Evolutionary conservation across 2,888 invertebrate species (phyloP).

Genomic region (Brachyopa scutellaris): DNA sequence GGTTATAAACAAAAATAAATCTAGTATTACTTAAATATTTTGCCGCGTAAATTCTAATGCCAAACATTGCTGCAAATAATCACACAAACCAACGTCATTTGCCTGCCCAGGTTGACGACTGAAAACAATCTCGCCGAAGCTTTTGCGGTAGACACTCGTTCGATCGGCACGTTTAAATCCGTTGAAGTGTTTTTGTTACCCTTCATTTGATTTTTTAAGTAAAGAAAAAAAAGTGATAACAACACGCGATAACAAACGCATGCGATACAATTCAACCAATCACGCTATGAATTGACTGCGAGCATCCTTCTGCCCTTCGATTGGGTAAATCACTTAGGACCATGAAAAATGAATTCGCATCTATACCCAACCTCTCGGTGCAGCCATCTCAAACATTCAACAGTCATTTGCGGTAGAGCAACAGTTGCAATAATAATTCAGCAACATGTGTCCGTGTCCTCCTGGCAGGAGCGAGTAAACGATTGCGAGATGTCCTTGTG

Average conservation of each 20-base stretch:
- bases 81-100: neutral
- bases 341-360: conserved; percentile 6
- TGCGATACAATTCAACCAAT: conserved; percentile 37
- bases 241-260: conserved; percentile 21
- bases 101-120: conserved; percentile 13
- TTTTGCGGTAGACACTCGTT: conserved; percentile 25
- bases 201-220: neutral
- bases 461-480: too few relatives aligned
- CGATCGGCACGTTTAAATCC: neutral
- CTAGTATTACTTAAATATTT: neutral
- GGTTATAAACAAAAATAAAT: conserved; percentile 3
- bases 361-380: neutral
- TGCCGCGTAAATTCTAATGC: conserved; percentile 13
- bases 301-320: conserved; percentile 22
- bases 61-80: neutral
- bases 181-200: conserved; percentile 19
- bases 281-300: conserved; percentile 12
- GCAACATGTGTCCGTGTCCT: conserved; percentile 72
- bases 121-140: conserved; percentile 19
- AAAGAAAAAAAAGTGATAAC: neutral
- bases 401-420: conserved; percentile 39
- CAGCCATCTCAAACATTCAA: too few relatives aligned
- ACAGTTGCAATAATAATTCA: conserved; percentile 57
- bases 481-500: conserved; percentile 23
- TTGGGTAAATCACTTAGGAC: conserved; percentile 16